Percentiles rank a stretch among this genome's conserved stretches.
Evolutionary conservation across 1,140 invertebrate genomes (phyloP).

Genomic region (Araneus ventricosus): DNA sequence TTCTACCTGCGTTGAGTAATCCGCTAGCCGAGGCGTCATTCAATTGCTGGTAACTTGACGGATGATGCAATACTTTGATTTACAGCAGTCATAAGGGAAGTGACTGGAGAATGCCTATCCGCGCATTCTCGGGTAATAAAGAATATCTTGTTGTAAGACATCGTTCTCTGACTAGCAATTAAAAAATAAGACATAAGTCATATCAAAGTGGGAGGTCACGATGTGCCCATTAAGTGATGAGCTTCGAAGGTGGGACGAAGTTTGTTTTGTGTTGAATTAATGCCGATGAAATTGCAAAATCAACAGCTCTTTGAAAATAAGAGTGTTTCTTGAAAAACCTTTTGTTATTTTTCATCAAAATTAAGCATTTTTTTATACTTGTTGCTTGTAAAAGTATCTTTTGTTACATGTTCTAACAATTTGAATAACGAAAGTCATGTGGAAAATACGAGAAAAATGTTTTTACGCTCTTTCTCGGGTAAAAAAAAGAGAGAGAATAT

Average conservation of each 20-base stretch:
- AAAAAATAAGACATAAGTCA: conserved; percentile 15
- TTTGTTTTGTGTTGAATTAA: background rate
- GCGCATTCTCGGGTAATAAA: background rate
- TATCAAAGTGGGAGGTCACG: background rate
- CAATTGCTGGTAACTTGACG: conserved; percentile 25
- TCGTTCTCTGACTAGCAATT: background rate
- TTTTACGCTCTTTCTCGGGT: background rate
- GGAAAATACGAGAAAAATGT: background rate
- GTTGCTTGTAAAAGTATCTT: too few species aligned
- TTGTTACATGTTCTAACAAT: too few species aligned
- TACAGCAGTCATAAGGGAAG: background rate
- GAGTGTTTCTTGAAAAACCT: too few species aligned
- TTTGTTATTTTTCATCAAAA: too few species aligned
- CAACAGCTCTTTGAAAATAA: too few species aligned
- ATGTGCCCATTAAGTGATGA: background rate
- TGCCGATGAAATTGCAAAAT: too few species aligned
- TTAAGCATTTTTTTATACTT: too few species aligned
- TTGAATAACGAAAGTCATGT: background rate
- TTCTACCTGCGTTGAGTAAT: background rate
- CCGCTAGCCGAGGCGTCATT: background rate
- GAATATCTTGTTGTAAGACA: background rate
- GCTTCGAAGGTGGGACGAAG: background rate
- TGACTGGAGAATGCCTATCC: background rate
- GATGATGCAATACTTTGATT: conserved; percentile 21
- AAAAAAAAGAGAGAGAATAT: background rate